Conservation (phyloP, 1,140 invertebrate species). For the Penaeus japonicus region DNA sequence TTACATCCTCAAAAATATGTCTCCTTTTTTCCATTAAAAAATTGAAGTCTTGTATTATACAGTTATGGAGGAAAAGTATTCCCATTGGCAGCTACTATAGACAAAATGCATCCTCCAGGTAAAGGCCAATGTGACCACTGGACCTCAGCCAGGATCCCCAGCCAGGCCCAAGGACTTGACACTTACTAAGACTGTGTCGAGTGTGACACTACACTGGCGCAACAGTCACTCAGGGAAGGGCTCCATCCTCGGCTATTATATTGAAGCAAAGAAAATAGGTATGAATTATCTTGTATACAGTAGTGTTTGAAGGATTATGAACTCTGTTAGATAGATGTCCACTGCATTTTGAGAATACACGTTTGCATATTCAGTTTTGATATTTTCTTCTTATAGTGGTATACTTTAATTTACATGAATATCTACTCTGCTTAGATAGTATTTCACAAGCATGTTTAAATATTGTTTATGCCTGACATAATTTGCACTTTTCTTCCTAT, state of each 20-base stretch:
- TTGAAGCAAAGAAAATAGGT: slow-evolving; percentile 90
- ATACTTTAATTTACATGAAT: background rate
- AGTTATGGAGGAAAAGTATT: background rate
- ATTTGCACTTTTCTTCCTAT: slow-evolving; percentile 15
- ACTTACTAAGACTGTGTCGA: slow-evolving; percentile 80
- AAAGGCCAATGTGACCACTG: slow-evolving; percentile 84
- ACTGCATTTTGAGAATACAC: background rate
- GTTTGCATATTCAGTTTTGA: background rate
- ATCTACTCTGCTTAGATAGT: slow-evolving; percentile 7
- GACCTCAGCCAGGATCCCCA: slow-evolving; percentile 92
- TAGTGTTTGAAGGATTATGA: background rate
- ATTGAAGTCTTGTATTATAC: too few species aligned
- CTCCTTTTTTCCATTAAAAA: too few species aligned
- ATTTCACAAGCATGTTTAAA: slow-evolving; percentile 17
- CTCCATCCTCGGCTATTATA: slow-evolving; percentile 89
- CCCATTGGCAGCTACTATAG: background rate
- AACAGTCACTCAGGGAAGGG: slow-evolving; percentile 86
- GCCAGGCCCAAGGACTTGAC: slow-evolving; percentile 76
- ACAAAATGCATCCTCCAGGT: slow-evolving; percentile 9
- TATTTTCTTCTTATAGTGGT: background rate
- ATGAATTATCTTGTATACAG: slow-evolving; percentile 60
- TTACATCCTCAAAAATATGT: background rate
- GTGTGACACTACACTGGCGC: slow-evolving; percentile 85
- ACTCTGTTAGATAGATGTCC: background rate
- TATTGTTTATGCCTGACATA: slow-evolving; percentile 19